Evolutionary conservation across 2,113 vertebrate species (phyloP), one percentile per base, ranked within the genome.

Genomic region (human): DNA sequence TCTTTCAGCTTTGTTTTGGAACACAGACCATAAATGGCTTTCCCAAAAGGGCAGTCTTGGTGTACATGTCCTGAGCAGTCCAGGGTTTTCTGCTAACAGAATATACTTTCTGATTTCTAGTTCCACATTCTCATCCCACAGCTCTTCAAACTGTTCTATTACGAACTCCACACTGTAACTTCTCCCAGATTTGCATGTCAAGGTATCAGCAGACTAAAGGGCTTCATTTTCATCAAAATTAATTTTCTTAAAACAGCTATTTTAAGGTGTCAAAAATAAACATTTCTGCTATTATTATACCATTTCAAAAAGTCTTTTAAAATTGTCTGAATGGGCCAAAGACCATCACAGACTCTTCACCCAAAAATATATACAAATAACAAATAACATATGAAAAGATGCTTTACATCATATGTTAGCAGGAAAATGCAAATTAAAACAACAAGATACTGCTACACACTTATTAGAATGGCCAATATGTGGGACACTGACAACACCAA

Each of bases 201-300:
- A 61, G 61, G 4, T 84, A 27, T 32, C n/a, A 90, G 75, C 27
- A 25, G 48, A 93, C 89, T 50, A 66, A 86, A 92, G 27, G 10
- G 0, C 17, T 35, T 20, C 11, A 16, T 5, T 9, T 66, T 87
- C 64, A 80, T 73, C 81, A 82, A 91, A 91, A 52, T 61, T 16
- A 30, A 52, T 78, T 25, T 73, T 86, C 35, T 38, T 82, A 72
- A 48, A 72, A 89, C 4, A 82, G 81, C 20, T 75, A 20, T 82
- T 91, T 90, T 18, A 92, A 90, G 61, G 43, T 52, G 13, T 32
- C 57, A 52, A 75, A 68, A 92, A 72, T 48, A 88, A 91, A 79
- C 10, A 27, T 79, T 81, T 78, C 27, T 84, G 8, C 17, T 93
- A n/a, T 87, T 82, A 52, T 55, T 64, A 35, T 23, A 40, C 92